phyloP scores from a whole-genome alignment of 2,888 invertebrate species.

The Incurvaria masculella region DNA sequence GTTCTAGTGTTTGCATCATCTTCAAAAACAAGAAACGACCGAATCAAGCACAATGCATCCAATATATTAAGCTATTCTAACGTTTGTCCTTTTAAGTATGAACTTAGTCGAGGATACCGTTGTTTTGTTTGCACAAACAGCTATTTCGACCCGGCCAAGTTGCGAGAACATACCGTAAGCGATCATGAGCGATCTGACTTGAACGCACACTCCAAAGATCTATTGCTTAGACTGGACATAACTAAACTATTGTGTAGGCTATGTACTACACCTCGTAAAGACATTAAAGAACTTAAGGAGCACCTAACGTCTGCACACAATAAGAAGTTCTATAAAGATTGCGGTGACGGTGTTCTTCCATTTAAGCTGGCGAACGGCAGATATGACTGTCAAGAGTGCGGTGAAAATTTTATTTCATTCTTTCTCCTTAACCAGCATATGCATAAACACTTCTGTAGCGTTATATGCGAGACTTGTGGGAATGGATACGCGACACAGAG shows the following conservation, averaged over 20 bases:
- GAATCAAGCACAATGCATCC: slow-evolving; percentile 21
- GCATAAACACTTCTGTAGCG: slow-evolving; percentile 30
- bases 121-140: slow-evolving; percentile 31
- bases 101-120: not conserved
- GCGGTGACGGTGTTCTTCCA: slow-evolving; percentile 31
- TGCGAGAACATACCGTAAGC: slow-evolving; percentile 25
- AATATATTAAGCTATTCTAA: slow-evolving; percentile 28
- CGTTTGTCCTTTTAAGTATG: slow-evolving; percentile 29
- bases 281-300: slow-evolving; percentile 21
- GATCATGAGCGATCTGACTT: slow-evolving; percentile 19
- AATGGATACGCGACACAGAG: slow-evolving; percentile 29
- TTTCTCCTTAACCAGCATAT: slow-evolving; percentile 27
- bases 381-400: slow-evolving; percentile 28
- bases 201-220: slow-evolving; percentile 23
- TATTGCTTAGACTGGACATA: slow-evolving; percentile 29
- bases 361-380: slow-evolving; percentile 24
- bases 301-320: slow-evolving; percentile 25
- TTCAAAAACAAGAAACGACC: not conserved
- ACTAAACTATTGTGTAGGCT: slow-evolving; percentile 27
- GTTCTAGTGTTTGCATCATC: too few relatives aligned
- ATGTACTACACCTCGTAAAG: slow-evolving; percentile 18
- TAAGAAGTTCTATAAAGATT: slow-evolving; percentile 20
- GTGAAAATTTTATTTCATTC: slow-evolving; percentile 24
- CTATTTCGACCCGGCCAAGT: slow-evolving; percentile 20
- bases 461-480: slow-evolving; percentile 34